Evolutionary conservation across 2,888 invertebrate genomes (phyloP).

Genomic region (Acanthococcus lagerstroemiae): DNA sequence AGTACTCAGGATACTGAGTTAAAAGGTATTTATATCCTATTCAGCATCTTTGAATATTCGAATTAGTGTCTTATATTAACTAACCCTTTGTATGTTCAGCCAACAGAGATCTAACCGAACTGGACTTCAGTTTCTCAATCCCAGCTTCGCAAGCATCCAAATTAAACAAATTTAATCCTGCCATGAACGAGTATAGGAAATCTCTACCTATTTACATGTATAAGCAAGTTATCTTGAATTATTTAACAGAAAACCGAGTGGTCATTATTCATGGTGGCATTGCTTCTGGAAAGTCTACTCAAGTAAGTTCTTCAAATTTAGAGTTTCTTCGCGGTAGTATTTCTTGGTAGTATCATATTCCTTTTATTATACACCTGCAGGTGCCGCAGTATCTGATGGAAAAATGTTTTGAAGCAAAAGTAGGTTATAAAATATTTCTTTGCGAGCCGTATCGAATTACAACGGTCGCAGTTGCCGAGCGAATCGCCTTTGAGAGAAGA

Average conservation of each 20-base stretch:
- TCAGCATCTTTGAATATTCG: neutral
- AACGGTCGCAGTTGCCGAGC: slow-evolving; percentile 77
- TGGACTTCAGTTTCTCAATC: slow-evolving; percentile 4
- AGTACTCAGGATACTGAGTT: neutral
- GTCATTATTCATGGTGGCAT: slow-evolving; percentile 20
- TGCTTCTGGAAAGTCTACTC: slow-evolving; percentile 19
- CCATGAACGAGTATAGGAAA: slow-evolving; percentile 14
- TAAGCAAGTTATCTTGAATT: slow-evolving; percentile 3
- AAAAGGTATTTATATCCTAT: neutral
- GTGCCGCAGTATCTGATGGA: slow-evolving; percentile 27
- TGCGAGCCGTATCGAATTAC: slow-evolving; percentile 88
- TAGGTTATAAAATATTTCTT: slow-evolving; percentile 68
- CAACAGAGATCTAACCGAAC: slow-evolving; percentile 11
- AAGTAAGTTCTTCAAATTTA: neutral
- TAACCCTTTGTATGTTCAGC: neutral
- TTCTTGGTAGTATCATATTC: neutral
- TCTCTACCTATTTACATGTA: slow-evolving; percentile 11
- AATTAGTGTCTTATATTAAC: neutral
- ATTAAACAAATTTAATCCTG: slow-evolving; percentile 2
- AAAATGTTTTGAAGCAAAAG: slow-evolving; percentile 20
- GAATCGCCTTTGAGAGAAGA: slow-evolving; percentile 57
- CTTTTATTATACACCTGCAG: neutral
- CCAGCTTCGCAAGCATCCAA: neutral
- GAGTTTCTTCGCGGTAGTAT: neutral
- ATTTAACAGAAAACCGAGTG: slow-evolving; percentile 12